Evolutionary conservation across 1,140 invertebrate species (phyloP).

Genomic region (Saccostrea cuccullata): DNA sequence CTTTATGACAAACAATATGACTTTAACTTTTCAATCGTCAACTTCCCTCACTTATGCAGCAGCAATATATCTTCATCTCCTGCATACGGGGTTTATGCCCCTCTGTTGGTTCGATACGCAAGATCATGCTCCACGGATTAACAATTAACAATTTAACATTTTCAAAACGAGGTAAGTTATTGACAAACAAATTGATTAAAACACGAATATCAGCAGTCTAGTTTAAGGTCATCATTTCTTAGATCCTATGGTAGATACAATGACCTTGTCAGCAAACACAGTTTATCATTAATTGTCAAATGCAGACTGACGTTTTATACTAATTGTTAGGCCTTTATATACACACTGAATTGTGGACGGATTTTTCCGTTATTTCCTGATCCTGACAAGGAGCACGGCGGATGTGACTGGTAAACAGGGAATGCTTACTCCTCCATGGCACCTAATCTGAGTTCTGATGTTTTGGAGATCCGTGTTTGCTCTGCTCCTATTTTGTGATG

Average conservation of each 20-base stretch:
- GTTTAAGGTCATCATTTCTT: background rate
- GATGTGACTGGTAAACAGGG: too few relatives aligned
- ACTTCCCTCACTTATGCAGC: background rate
- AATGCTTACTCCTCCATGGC: too few relatives aligned
- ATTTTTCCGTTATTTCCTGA: too few relatives aligned
- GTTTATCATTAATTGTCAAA: too few relatives aligned
- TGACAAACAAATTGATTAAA: background rate
- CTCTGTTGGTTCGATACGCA: background rate
- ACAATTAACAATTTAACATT: too few relatives aligned
- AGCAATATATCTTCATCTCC: background rate
- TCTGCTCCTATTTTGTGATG: too few relatives aligned
- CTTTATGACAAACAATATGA: background rate
- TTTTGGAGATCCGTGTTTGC: too few relatives aligned
- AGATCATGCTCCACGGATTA: background rate
- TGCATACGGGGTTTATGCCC: background rate
- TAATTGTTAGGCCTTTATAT: too few relatives aligned
- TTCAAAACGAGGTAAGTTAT: background rate
- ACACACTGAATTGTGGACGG: too few relatives aligned
- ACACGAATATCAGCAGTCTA: background rate
- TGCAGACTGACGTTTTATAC: too few relatives aligned
- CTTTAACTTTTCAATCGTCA: background rate
- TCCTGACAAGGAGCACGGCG: too few relatives aligned
- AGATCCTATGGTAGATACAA: background rate
- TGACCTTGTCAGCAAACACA: background rate
- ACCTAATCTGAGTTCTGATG: too few relatives aligned